A percentile compares a stretch with the other conserved stretches of the same genome.
Evolutionary conservation across 2,888 invertebrate species (phyloP).

Genomic region (Pyrgus malvae): DNA sequence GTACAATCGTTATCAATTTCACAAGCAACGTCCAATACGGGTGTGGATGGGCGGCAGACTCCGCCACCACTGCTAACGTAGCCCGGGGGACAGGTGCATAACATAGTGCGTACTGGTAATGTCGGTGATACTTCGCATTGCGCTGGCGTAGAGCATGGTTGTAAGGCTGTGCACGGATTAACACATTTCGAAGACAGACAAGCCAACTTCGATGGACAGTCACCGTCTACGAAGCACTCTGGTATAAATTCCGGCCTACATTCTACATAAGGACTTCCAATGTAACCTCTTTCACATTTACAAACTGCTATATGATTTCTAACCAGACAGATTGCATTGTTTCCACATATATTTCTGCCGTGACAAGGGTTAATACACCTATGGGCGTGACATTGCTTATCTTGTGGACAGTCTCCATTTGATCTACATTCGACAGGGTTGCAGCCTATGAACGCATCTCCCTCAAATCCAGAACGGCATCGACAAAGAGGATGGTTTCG

Average conservation of each 20-base stretch:
- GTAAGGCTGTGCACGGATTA: constrained; percentile 89
- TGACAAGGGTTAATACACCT: constrained; percentile 93
- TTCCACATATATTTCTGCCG: constrained; percentile 88
- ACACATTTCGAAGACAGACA: constrained; percentile 92
- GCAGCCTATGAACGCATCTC: constrained; percentile 89
- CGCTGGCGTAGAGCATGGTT: constrained; percentile 91
- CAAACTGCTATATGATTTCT: constrained; percentile 93
- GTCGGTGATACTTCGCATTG: constrained; percentile 91
- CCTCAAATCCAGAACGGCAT: constrained; percentile 90
- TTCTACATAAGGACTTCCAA: constrained; percentile 91
- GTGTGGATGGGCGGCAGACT: constrained; percentile 87
- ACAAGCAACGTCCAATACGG: constrained; percentile 85
- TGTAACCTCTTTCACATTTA: constrained; percentile 88
- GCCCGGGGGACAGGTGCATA: constrained; percentile 94
- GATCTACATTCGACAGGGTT: constrained; percentile 91
- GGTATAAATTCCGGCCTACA: constrained; percentile 88
- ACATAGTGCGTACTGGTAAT: constrained; percentile 92
- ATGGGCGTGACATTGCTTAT: constrained; percentile 92
- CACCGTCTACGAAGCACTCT: constrained; percentile 90
- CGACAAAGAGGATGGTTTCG: constrained; percentile 89
- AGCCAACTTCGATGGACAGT: constrained; percentile 90
- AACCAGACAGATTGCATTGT: constrained; percentile 89
- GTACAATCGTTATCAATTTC: constrained; percentile 90
- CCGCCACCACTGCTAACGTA: constrained; percentile 93
- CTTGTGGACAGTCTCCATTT: constrained; percentile 93